Conservation (phyloP, 1,140 invertebrate genomes). For the Archivesica marissinica region DNA sequence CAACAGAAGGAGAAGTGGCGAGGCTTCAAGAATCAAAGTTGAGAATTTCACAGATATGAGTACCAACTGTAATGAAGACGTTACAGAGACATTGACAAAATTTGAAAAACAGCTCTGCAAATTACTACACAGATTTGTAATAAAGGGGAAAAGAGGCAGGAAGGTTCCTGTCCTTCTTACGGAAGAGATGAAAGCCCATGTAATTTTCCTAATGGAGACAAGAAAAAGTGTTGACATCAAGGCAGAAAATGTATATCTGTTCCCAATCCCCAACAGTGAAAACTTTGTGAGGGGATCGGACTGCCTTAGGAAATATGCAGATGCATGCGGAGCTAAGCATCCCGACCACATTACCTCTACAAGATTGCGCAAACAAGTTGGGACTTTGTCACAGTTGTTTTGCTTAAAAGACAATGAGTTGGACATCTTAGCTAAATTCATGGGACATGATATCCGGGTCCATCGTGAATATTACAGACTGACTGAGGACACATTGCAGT, state of each 20-base stretch:
- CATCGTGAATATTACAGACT: slow-evolving; percentile 71
- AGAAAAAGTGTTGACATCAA: too few species aligned
- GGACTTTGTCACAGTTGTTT: slow-evolving; percentile 41
- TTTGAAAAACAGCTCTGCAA: slow-evolving; percentile 39
- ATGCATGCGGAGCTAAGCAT: background rate
- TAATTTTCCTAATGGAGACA: background rate
- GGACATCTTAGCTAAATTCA: slow-evolving; percentile 67
- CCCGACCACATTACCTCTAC: slow-evolving; percentile 2
- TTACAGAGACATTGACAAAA: slow-evolving; percentile 1
- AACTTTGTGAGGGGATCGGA: background rate
- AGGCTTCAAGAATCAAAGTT: background rate
- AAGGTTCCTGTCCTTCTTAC: slow-evolving; percentile 56
- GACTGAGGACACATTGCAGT: slow-evolving; percentile 67
- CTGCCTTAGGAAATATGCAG: background rate
- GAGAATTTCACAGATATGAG: background rate
- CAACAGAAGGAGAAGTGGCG: background rate
- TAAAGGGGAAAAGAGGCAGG: slow-evolving; percentile 50
- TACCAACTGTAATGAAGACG: background rate
- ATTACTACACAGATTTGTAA: slow-evolving; percentile 18
- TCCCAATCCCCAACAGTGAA: background rate
- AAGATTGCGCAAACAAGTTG: slow-evolving; percentile 5
- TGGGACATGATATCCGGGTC: slow-evolving; percentile 70
- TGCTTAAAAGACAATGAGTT: slow-evolving; percentile 59
- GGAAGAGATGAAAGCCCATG: slow-evolving; percentile 24
- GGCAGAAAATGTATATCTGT: background rate